Evolutionary conservation across 2,888 invertebrate genomes (phyloP).

Genomic region (Aricia artaxerxes): DNA sequence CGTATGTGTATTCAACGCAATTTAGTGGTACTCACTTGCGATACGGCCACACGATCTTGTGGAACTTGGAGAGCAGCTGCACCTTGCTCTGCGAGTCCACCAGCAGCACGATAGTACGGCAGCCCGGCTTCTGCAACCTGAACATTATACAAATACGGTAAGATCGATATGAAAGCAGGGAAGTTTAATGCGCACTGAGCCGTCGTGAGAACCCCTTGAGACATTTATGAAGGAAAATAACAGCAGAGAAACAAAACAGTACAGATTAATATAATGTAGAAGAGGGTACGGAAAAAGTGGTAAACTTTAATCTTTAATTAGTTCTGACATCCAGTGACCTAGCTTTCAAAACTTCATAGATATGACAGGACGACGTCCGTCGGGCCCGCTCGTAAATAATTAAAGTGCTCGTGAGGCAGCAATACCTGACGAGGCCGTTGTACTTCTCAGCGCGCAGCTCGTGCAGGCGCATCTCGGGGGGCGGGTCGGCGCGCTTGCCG

Average conservation of each 20-base stretch:
- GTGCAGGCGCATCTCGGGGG: conserved; percentile 90
- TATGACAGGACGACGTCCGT: too few species aligned
- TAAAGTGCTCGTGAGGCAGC: neutral
- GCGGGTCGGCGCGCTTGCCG: conserved; percentile 68
- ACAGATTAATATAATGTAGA: too few species aligned
- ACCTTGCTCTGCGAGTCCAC: conserved; percentile 93
- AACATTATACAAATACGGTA: neutral
- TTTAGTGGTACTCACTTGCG: conserved; percentile 85
- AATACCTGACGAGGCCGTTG: conserved; percentile 90
- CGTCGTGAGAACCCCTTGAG: too few species aligned
- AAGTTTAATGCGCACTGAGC: too few species aligned
- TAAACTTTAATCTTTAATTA: too few species aligned
- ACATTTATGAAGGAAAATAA: too few species aligned
- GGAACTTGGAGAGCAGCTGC: conserved; percentile 93
- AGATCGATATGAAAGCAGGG: too few species aligned
- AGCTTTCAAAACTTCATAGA: too few species aligned
- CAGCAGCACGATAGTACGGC: conserved; percentile 94
- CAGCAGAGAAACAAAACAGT: too few species aligned
- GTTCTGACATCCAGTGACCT: too few species aligned
- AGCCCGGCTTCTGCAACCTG: conserved; percentile 94
- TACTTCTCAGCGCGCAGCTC: conserved; percentile 97
- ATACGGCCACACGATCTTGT: conserved; percentile 96
- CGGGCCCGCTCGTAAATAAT: neutral
- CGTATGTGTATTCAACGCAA: too few species aligned
- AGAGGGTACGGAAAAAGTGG: too few species aligned